Conservation (phyloP, 2,797 vertebrate genomes). For the Delichon dasypus region DNA sequence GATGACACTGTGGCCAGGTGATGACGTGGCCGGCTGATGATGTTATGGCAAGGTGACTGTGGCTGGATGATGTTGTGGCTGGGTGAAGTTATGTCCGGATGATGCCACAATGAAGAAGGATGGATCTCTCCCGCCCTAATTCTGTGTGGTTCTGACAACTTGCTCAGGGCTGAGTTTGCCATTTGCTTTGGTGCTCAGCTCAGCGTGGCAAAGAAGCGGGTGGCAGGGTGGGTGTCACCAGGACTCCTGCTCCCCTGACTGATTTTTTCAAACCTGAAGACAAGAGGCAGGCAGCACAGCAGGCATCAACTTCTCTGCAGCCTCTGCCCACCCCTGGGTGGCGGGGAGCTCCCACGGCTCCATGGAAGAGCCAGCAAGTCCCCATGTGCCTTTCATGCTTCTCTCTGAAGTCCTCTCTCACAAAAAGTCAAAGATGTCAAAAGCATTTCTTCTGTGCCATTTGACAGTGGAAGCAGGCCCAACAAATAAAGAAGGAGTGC, state of each 20-base stretch:
- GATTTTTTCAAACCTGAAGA: not conserved
- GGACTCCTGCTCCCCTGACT: accelerated
- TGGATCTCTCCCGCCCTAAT: accelerated
- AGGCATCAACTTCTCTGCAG: accelerated
- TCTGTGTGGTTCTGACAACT: accelerated
- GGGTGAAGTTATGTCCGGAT: accelerated
- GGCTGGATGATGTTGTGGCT: accelerated
- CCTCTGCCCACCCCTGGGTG: accelerated
- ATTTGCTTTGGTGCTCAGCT: not conserved
- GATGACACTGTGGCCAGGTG: accelerated
- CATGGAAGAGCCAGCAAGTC: not conserved
- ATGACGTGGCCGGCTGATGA: not conserved
- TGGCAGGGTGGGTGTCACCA: accelerated
- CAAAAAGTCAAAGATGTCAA: not conserved
- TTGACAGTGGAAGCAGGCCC: not conserved
- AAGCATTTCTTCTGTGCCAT: not conserved
- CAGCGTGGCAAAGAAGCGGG: accelerated
- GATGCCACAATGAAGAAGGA: accelerated
- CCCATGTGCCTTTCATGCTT: accelerated
- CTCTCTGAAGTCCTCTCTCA: not conserved
- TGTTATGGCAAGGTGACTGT: accelerated
- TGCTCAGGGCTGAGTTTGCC: accelerated
- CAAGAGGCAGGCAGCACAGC: accelerated
- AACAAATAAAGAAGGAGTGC: not conserved
- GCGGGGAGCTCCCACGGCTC: accelerated